phyloP scores from a whole-genome alignment of 2,113 vertebrate genomes.

The Sylvia atricapilla region DNA sequence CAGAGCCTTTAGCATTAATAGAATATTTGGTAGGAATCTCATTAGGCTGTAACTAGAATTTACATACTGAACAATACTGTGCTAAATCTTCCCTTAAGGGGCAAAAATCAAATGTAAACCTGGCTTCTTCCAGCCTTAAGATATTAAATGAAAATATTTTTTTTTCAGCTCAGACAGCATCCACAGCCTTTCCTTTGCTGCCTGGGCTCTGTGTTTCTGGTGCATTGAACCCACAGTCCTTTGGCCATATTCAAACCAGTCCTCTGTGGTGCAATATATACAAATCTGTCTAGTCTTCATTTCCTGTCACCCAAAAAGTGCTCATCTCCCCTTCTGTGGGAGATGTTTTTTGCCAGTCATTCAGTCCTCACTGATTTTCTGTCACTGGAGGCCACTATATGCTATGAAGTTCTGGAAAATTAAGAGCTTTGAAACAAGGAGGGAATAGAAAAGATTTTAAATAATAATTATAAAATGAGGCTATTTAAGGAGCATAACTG shows the following conservation, averaged over 20 bases:
- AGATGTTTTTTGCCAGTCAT: background rate
- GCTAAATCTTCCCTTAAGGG: constrained; percentile 49
- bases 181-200: background rate
- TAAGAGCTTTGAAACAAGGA: background rate
- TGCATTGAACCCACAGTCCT: background rate
- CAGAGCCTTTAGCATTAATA: constrained; percentile 45
- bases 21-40: constrained; percentile 60
- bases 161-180: background rate
- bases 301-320: background rate
- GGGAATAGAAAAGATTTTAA: background rate
- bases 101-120: constrained; percentile 30
- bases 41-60: constrained; percentile 56
- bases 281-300: background rate
- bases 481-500: background rate
- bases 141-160: background rate
- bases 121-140: background rate
- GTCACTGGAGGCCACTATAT: background rate
- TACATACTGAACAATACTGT: constrained; percentile 37
- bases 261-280: background rate
- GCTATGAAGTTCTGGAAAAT: background rate
- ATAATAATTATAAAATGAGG: background rate
- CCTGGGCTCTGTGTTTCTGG: background rate
- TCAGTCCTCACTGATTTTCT: background rate
- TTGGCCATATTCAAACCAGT: background rate
- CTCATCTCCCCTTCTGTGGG: background rate